Evolutionary conservation across 2,888 invertebrate genomes (phyloP), one percentile per base, ranked within the genome.

Genomic region (Polydesmus complanatus): DNA sequence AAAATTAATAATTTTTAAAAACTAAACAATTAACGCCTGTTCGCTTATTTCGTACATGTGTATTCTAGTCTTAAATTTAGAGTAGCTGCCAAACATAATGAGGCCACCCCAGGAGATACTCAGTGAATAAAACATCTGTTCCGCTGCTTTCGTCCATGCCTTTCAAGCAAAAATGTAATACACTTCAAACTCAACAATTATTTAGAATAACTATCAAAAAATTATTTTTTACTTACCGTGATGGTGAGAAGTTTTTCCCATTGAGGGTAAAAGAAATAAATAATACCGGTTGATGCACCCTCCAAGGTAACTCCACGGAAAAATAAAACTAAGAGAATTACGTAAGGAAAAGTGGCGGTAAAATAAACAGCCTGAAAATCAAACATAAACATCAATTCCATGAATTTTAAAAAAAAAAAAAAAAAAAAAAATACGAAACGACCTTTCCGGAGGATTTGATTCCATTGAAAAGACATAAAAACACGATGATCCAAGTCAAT

Each of bases 71-170:
- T 74, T 74, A 71, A 85, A 88, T 66, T 78, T 73, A 68, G 75
- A 77, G 70, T 77, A 78, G 62, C 75, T 77, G 64, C 79, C 86
- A 74, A 86, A 88, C 57, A 87, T 88, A 8, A 88, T 83, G 59
- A 88, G 77, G 0, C 86, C 86, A 54, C 88, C 81, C 58, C 86
- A 78, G 0, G 86, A 86, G n/a, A 88, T 82, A 52, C 86, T 85
- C 62, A 88, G 83, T 0, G 88, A 88, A 74, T 87, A 88, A 73
- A 88, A 87, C 67, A 87, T 84, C 79, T 88, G 88, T 1, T 86
- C 86, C 0, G 86, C 87, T 1, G 88, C 88, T 66, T 85, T 85
- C 2, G 83, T 85, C 88, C 88, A 89, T 19, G 89, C 86, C 66
- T 79, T 56, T 18, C 23, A 25, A 18, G 8, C 37, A 48, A 5